Evolutionary conservation across 2,113 vertebrate species (phyloP), one percentile per base, ranked within the genome.

Genomic region (Ancistrus triradiatus): DNA sequence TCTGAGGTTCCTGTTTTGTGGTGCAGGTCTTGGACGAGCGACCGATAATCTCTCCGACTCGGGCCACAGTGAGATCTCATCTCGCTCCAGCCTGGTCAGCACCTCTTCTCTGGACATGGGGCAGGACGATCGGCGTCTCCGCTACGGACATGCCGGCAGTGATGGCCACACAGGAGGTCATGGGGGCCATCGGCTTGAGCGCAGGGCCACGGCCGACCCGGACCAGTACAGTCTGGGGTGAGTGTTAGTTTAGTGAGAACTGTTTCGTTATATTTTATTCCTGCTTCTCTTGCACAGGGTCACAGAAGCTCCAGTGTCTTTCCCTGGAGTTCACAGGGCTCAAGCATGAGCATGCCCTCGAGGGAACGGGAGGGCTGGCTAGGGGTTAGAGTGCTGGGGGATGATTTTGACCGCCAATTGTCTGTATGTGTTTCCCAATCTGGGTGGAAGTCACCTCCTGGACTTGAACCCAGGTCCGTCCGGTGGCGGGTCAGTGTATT

Each of bases 191-290:
- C 85, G 96, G 73, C 82, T 91, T 74, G 96, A 98, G 37, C 88
- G 93, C 69, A 81, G 95, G 77, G 81, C 92, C 44, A 64, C 90
- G 37, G 84, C 92, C 1, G 96, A 98, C 75, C 91, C 91, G 0
- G 95, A 98, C 78, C 94, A 95, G 69, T 97, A 94, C 86, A 95
- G 93, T 73, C 78, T 98, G 63, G 92, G 96, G 96, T 98, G 89
- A 31, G 86, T 25, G n/a, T n/a, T n/a, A 51, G 7, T 21, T 10
- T 18, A 17, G 13, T n/a, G 14, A 13, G 11, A 40, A 3, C 7
- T 14, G 37, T 14, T 40, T 14, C 7, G 27, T 31, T 31, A n/a
- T n/a, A n/a, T n/a, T n/a, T n/a, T n/a, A n/a, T n/a, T n/a, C 27
- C 27, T 3, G 3, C 27, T 7, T 31, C 3, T 31, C 27, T 7